Conservation (phyloP, 2,113 vertebrate genomes). For the Eubucco bourcierii region DNA sequence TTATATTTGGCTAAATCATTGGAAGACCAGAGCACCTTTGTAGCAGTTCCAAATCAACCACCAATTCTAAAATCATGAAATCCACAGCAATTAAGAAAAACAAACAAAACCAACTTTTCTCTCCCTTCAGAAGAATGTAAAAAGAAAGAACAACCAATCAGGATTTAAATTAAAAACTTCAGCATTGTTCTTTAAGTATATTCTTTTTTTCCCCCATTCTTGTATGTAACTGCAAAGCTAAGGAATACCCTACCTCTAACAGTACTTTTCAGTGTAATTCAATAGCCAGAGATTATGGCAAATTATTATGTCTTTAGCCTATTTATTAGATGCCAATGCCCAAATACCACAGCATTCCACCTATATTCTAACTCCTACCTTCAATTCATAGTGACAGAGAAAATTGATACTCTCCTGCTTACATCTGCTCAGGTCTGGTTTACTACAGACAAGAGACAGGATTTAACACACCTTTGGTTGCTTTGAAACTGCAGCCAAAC, state of each 20-base stretch:
- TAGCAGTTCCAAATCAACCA: neutral
- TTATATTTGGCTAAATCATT: neutral
- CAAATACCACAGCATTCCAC: neutral
- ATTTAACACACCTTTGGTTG: neutral
- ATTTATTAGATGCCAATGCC: neutral
- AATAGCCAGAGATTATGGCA: neutral
- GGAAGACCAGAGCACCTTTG: neutral
- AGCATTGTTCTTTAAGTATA: neutral
- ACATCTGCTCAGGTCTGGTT: neutral
- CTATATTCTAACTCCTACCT: constrained; percentile 4
- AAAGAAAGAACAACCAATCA: neutral
- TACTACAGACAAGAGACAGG: neutral
- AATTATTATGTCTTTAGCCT: neutral
- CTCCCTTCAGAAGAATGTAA: neutral
- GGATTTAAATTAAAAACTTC: neutral
- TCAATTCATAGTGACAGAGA: neutral
- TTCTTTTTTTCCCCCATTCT: neutral
- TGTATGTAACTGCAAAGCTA: neutral
- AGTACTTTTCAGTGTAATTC: neutral
- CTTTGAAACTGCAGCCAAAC: neutral
- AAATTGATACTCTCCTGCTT: neutral
- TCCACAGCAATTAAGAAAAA: neutral
- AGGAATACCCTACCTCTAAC: neutral
- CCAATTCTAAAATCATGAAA: neutral
- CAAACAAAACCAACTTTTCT: neutral